Evolutionary conservation across 2,888 invertebrate species (phyloP).

Genomic region (Calephelis perditalis): DNA sequence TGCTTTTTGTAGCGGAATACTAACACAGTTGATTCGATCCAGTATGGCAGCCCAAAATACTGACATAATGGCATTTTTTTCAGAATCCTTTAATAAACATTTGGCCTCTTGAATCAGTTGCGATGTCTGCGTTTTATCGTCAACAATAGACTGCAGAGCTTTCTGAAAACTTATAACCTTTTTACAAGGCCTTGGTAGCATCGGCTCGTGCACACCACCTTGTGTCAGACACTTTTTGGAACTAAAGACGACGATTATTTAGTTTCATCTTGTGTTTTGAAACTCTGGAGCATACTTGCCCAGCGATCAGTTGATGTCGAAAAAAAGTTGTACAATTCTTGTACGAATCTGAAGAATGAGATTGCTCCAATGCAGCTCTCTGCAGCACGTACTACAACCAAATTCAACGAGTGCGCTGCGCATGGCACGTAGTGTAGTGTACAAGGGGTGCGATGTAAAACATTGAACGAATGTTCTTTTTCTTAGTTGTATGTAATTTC

Average conservation of each 20-base stretch:
- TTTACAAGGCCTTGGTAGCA: slow-evolving; percentile 14
- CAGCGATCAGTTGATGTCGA: slow-evolving; percentile 13
- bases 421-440: slow-evolving; percentile 13
- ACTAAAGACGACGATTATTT: slow-evolving; percentile 15
- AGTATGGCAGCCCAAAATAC: slow-evolving; percentile 3
- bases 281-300: slow-evolving; percentile 15
- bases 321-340: slow-evolving; percentile 15
- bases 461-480: slow-evolving; percentile 20
- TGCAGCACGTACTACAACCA: slow-evolving; percentile 13
- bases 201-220: slow-evolving; percentile 16
- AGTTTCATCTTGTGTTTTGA: slow-evolving; percentile 13
- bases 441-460: too few relatives aligned
- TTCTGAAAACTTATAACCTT: slow-evolving; percentile 17
- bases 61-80: slow-evolving; percentile 13
- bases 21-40: slow-evolving; percentile 1
- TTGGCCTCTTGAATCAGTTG: slow-evolving; percentile 7
- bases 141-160: slow-evolving; percentile 15
- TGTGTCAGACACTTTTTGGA: slow-evolving; percentile 15
- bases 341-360: slow-evolving; percentile 8
- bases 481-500: slow-evolving; percentile 21
- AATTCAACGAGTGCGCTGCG: too few relatives aligned
- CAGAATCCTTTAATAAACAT: slow-evolving; percentile 11
- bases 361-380: slow-evolving; percentile 5
- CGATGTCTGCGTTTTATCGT: slow-evolving; percentile 12
- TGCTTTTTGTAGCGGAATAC: background rate